Evolutionary conservation across 2,113 vertebrate species (phyloP).

Genomic region (Psittacara wagleri): DNA sequence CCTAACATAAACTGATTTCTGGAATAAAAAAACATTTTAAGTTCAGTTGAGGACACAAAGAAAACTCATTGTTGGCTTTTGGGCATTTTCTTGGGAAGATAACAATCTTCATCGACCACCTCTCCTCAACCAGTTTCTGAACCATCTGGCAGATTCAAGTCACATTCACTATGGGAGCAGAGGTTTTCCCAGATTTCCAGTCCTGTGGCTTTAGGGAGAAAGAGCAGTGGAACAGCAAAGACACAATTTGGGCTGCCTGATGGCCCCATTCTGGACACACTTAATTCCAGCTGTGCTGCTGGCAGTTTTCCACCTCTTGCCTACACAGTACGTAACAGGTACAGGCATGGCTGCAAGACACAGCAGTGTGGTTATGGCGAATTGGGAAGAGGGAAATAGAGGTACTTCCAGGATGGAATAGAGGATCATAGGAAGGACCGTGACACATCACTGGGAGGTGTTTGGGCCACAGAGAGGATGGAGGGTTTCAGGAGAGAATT

Average conservation of each 20-base stretch:
- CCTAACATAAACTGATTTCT: not conserved
- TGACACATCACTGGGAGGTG: not conserved
- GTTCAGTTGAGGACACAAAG: not conserved
- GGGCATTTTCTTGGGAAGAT: not conserved
- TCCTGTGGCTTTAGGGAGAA: not conserved
- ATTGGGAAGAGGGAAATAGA: not conserved
- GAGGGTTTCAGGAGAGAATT: not conserved
- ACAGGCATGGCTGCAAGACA: accelerated
- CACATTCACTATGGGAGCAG: not conserved
- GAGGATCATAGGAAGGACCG: accelerated
- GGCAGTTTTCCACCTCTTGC: not conserved
- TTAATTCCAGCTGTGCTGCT: not conserved
- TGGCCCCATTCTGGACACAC: not conserved
- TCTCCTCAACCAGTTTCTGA: not conserved
- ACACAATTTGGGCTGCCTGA: not conserved
- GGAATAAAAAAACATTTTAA: not conserved
- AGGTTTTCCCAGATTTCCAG: not conserved
- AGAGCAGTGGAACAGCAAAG: not conserved
- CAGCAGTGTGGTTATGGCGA: not conserved
- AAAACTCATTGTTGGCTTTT: not conserved
- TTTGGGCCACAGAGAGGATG: not conserved
- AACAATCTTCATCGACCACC: not conserved
- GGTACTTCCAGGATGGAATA: not conserved
- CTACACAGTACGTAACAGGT: not conserved
- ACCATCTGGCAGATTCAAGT: not conserved